Base-by-base conservation (phyloP, 2,113 vertebrate species). In the Mirza zaza region DNA sequence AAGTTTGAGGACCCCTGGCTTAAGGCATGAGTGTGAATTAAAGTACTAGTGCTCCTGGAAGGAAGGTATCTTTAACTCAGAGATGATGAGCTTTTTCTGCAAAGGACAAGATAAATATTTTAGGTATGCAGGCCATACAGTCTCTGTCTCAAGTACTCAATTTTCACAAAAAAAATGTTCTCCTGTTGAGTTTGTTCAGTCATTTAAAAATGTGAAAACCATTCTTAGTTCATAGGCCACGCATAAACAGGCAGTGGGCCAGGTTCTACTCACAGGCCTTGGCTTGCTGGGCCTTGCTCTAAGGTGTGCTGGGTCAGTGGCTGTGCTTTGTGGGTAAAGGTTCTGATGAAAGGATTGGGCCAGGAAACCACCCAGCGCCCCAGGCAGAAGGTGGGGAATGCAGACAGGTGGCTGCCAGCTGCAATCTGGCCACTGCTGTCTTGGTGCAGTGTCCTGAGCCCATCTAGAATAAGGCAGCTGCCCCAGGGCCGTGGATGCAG, bases 391-490 rank as follows among this genome's bases (percentile, higher is more conserved):
- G 39, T 5, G 0, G 77, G 29, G 23, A 4, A 27, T 39, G n/a
- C 14, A 73, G 68, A 9, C 61, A 36, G 68, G 42, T 68, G 8
- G 0, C 45, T 17, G 68, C 77, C 27, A 0, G 39, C 61, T 57
- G 45, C 52, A 34, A 32, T 34, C 21, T 36, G n/a, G 15, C 32
- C 61, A 21, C 2, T 18, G 48, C 48, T 25, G 42, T 75, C 39
- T 21, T 8, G 0, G 4, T 5, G 8, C 57, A 0, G 8, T 50
- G 13, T 6, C 57, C 42, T 17, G 10, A 63, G 23, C 48, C 39
- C 42, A 1, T 48, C 61, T 36, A 5, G 17, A 59, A 57, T 8
- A 3, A 9, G 23, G 15, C 17, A 1, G 86, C 90, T 77, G 36
- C 59, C 45, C 77, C 17, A 10, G 11, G 42, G 25, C 39, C 15